Evolutionary conservation across 2,113 vertebrate genomes (phyloP), one percentile per base, ranked within the genome.

Genomic region (Perognathus longimembris): DNA sequence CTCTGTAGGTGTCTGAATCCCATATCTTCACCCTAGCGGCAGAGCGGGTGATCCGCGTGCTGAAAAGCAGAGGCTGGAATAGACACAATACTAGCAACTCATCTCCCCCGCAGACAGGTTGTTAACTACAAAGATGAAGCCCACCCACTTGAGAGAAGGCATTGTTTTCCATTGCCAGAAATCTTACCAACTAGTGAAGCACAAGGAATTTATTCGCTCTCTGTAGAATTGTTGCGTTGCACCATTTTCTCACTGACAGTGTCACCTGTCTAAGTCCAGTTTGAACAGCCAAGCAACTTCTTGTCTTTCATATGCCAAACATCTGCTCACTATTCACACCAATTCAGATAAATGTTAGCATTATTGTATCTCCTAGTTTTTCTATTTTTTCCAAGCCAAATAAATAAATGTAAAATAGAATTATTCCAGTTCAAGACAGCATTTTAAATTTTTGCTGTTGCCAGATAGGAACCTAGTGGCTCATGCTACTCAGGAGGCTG

Each of bases 321-420:
- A 96, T 90, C 86, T 96, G 89, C 64, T 97, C 57, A n/a, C 2
- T 7, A 0, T 89, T 96, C 81, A 93, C 85, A 75, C 9, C 59
- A 81, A 77, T 96, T 95, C 83, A 78, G 30, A 85, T 95, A 95
- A 81, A 92, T 91, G 82, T 90, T 95, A 93, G 32, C 73, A 74
- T 89, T 88, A 80, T 83, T 88, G 79, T 89, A 77, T 5, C 69
- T 61, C 85, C 95, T 88, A 70, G 83, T 95, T 96, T 91, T 0
- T 79, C 18, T 42, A 95, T 92, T n/a, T 67, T 74, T 95, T 76
- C 34, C 54, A 76, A 66, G 7, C 17, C 67, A 77, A 89, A 88
- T 32, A 32, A 24, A 3, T 32, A 24, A 61, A 36, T 1, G 36
- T n/a, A 40, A 94, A 54, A 34, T 90, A 40, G 17, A 91, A 22